A percentile compares a stretch with the other conserved stretches of the same genome.
phyloP scores from a whole-genome alignment of 2,888 invertebrate genomes.

The Dryobotodes eremita region DNA sequence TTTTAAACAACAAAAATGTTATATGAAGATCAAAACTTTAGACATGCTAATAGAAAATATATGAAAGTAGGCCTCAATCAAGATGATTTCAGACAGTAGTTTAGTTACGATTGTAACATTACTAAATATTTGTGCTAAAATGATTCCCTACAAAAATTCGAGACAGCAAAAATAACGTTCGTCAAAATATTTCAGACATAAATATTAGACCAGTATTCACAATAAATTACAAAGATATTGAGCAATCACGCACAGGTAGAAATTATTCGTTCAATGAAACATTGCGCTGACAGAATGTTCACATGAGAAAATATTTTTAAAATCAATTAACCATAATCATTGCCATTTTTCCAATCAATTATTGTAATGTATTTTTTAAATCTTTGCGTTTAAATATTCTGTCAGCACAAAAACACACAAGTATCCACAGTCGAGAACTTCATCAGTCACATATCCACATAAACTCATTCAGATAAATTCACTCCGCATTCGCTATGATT shows the following conservation, averaged over 20 bases:
- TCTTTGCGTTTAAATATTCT: constrained; percentile 41
- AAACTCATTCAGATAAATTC: constrained; percentile 36
- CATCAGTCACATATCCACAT: constrained; percentile 42
- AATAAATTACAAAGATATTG: constrained; percentile 79
- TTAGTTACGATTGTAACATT: constrained; percentile 56
- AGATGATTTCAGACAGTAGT: constrained; percentile 49
- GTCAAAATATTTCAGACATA: constrained; percentile 61
- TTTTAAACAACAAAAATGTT: constrained; percentile 18
- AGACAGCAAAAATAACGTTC: constrained; percentile 57
- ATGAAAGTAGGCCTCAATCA: constrained; percentile 68
- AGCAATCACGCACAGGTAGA: constrained; percentile 76
- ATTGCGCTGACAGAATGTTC: constrained; percentile 52
- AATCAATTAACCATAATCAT: neutral
- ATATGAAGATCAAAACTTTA: constrained; percentile 27
- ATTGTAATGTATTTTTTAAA: neutral
- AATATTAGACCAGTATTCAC: constrained; percentile 78
- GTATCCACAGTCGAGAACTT: constrained; percentile 50
- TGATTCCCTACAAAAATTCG: constrained; percentile 57
- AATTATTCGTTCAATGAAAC: constrained; percentile 50
- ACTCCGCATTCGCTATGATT: constrained; percentile 53
- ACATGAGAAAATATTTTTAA: neutral
- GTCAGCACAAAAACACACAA: constrained; percentile 40
- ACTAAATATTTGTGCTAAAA: constrained; percentile 71
- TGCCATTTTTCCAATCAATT: constrained; percentile 7
- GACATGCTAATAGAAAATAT: constrained; percentile 34